phyloP scores from a whole-genome alignment of 2,113 vertebrate genomes.

The Oreochromis tanganicae region DNA sequence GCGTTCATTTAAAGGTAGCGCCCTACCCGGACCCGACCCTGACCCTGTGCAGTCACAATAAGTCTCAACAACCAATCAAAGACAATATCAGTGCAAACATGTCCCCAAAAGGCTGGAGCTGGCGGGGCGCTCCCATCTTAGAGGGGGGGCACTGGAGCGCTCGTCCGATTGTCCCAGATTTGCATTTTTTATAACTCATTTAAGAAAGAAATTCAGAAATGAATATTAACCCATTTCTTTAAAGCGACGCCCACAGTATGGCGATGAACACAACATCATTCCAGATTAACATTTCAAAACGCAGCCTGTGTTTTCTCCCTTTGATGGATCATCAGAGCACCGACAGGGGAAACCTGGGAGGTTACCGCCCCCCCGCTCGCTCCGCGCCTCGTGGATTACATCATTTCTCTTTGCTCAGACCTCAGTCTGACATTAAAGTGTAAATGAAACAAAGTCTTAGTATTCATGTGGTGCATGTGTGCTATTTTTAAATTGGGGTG shows the following conservation, averaged over 20 bases:
- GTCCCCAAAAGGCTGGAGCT: background rate
- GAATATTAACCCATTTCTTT: background rate
- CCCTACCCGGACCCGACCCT: fast-evolving
- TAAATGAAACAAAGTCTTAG: slow-evolving; percentile 11
- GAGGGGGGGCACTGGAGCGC: background rate
- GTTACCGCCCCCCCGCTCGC: background rate
- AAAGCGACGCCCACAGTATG: background rate
- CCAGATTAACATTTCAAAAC: background rate
- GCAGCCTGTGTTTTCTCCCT: background rate
- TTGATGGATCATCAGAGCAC: background rate
- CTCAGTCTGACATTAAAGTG: slow-evolving; percentile 25
- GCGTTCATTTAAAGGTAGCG: background rate
- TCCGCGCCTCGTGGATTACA: background rate
- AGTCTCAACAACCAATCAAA: background rate
- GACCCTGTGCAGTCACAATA: background rate
- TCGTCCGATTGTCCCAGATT: background rate
- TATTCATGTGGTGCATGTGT: slow-evolving; percentile 53
- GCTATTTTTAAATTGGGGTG: slow-evolving; percentile 69
- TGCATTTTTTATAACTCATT: background rate
- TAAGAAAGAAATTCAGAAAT: background rate
- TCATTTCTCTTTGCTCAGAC: background rate
- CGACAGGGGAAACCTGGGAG: background rate
- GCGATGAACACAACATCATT: background rate
- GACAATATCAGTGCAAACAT: background rate
- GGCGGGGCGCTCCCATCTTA: background rate